Conservation (phyloP, 2,113 vertebrate genomes). For the Scomber colias region DNA sequence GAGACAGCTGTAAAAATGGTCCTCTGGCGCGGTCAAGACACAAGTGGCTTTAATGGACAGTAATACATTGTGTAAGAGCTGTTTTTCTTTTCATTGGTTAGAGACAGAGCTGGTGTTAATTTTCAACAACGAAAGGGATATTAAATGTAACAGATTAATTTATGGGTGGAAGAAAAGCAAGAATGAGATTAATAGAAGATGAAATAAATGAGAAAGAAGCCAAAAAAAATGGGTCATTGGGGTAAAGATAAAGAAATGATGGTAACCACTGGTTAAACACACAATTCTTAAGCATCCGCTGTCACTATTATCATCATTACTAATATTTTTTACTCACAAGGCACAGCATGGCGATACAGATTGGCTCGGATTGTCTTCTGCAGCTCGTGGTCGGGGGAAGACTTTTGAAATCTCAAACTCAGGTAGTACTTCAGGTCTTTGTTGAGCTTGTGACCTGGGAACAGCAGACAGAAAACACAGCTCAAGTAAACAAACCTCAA, state of each 20-base stretch:
- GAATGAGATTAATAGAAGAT: conserved; percentile 20
- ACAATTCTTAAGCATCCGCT: background rate
- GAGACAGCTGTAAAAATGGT: conserved; percentile 52
- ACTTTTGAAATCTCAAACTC: conserved; percentile 95
- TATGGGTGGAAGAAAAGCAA: conserved; percentile 7
- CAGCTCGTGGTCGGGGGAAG: conserved; percentile 92
- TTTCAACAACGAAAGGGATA: background rate
- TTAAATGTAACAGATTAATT: conserved; percentile 23
- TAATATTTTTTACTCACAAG: conserved; percentile 89
- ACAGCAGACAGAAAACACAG: conserved; percentile 48
- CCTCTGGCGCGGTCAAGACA: background rate
- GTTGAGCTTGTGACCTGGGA: conserved; percentile 91
- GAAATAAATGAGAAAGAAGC: conserved; percentile 27
- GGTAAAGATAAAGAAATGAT: conserved; percentile 26
- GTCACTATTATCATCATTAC: background rate
- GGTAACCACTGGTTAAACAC: conserved; percentile 13
- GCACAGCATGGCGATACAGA: conserved; percentile 96
- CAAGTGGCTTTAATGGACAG: conserved; percentile 18
- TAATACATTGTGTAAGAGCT: background rate
- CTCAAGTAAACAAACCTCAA: conserved; percentile 27
- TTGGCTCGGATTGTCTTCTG: conserved; percentile 96
- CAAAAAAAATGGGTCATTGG: conserved; percentile 43
- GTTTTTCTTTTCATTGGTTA: conserved; percentile 22
- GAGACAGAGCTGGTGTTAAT: background rate
- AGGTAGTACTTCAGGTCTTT: conserved; percentile 95